Evolutionary conservation across 2,888 invertebrate genomes (phyloP).

Genomic region (Aricia artaxerxes): DNA sequence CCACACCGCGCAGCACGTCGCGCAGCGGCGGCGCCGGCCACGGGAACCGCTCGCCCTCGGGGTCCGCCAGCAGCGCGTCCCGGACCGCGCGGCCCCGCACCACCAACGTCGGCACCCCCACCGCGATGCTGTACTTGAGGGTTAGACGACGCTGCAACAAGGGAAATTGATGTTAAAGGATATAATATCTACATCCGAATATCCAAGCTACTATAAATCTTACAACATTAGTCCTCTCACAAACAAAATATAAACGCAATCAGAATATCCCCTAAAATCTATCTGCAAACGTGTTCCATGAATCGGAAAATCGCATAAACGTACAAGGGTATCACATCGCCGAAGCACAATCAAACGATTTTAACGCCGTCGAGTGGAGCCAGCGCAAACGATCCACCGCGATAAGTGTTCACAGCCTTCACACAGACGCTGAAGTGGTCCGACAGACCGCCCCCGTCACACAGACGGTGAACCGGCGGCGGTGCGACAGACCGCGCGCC

Average conservation of each 20-base stretch:
- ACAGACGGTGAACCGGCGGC: no score
- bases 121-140: conserved; percentile 87
- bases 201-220: no score
- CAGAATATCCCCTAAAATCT: background rate
- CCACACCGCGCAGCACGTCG: conserved; percentile 78
- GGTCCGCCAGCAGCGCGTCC: conserved; percentile 85
- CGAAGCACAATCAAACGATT: background rate
- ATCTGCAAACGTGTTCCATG: background rate
- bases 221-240: no score
- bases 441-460: no score
- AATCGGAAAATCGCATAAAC: background rate
- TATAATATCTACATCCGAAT: no score
- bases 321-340: background rate
- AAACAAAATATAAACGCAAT: no score
- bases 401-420: background rate
- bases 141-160: conserved; percentile 85
- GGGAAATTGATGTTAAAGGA: background rate
- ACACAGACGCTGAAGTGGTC: background rate
- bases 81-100: conserved; percentile 85
- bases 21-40: conserved; percentile 87
- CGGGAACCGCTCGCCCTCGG: conserved; percentile 84
- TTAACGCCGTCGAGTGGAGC: background rate
- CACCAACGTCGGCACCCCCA: conserved; percentile 88
- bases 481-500: background rate
- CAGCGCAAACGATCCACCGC: background rate